Evolutionary conservation across 2,888 invertebrate species (phyloP), one percentile per base, ranked within the genome.

Genomic region (Xestia c-nigrum): DNA sequence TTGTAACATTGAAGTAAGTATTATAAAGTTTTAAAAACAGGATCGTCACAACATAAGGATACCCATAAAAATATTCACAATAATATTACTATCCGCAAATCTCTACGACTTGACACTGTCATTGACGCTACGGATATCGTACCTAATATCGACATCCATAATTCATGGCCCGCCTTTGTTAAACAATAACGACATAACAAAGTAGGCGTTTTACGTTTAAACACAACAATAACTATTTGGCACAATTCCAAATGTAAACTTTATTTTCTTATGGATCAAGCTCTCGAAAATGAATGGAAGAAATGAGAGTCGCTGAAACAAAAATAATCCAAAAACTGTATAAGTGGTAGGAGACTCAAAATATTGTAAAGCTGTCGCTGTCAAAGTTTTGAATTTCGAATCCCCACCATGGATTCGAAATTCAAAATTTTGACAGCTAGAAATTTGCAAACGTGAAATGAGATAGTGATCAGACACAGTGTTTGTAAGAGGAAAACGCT

Each of bases 401-500:
- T n/a, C n/a, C n/a, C n/a, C n/a, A 3, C 31, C 31, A 31, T 31
- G 2, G 4, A 52, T 57, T 52, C 10, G 10, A 65, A 57, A 47
- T 3, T 21, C 38, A 65, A 73, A 71, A 65, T 57, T 55, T 64
- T 68, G 71, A 76, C 40, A 71, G 38, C 57, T 66, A 76, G 86
- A 88, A 86, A 88, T 78, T 76, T 65, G 19, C 38, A 46, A 55
- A 63, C 40, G 31, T 81, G 57, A 85, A 74, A 83, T 68, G 64
- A 70, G 76, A 84, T 80, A 79, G 78, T 83, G 38, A 80, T 72
- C 79, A 88, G 77, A 78, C 79, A 88, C 78, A 47, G 82, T 85
- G 81, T 84, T 78, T 46, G 77, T 80, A 87, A 84, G 89, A 91
- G 90, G 89, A 90, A 90, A 91, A 90, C 79, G 79, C 79, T 82